A percentile compares a stretch with the other conserved stretches of the same genome.
These are phyloP conservation scores for Pantelozetes paolii DNA, from an alignment of 2,888 invertebrate genomes.

Conservation along the genomic window DNA sequence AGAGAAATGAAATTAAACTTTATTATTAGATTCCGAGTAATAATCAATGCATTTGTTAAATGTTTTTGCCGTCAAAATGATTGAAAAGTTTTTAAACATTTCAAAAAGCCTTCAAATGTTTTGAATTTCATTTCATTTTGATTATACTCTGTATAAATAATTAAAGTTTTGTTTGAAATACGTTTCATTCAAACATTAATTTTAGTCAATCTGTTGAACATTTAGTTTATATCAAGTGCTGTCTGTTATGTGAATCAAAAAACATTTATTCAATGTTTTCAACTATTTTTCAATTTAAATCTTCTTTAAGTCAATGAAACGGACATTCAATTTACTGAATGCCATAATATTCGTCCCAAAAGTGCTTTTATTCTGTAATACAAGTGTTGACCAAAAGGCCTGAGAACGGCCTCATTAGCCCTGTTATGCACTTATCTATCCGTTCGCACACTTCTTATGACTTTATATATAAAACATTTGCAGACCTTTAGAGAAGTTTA, in stretches of 20 bases:
- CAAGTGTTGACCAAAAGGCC: constrained; percentile 8
- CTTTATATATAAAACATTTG: constrained; percentile 12
- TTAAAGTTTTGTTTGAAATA: no score
- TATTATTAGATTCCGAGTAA: background rate
- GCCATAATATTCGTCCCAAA: background rate
- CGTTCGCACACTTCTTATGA: constrained; percentile 19
- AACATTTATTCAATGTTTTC: background rate
- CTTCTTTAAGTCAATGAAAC: background rate
- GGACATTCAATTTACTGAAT: background rate
- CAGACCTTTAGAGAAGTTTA: background rate
- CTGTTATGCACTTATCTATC: constrained; percentile 16
- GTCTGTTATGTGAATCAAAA: background rate
- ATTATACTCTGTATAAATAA: no score
- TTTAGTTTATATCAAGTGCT: background rate
- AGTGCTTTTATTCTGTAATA: constrained; percentile 12
- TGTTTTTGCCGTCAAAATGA: no score
- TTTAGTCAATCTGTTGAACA: background rate
- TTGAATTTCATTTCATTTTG: no score
- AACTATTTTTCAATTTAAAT: background rate
- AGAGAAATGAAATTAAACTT: no score
- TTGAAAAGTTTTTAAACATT: no score
- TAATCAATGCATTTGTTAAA: background rate
- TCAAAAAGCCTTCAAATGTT: no score
- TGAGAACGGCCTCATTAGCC: constrained; percentile 26
- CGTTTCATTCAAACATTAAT: no score